Conservation (phyloP, 23 tunicate species). For the Styela clava region DNA sequence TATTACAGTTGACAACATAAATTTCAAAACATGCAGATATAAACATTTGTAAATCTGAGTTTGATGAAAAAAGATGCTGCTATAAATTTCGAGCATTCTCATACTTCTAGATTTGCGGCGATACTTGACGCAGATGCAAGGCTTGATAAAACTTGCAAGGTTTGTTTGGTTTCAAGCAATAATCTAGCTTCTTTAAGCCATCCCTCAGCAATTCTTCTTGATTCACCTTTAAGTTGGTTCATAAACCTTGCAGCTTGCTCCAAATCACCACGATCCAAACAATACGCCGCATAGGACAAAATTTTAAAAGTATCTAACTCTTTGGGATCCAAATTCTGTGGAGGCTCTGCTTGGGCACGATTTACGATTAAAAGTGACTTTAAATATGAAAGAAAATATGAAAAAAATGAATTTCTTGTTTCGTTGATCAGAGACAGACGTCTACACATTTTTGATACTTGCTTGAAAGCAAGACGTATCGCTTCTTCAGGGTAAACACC, state of each 20-base stretch:
- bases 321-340: slow-evolving; percentile 36
- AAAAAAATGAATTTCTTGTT: slow-evolving; percentile 47
- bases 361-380: slow-evolving; percentile 60
- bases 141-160: slow-evolving; percentile 52
- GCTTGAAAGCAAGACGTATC: slow-evolving; percentile 38
- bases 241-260: slow-evolving; percentile 84
- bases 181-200: slow-evolving; percentile 95
- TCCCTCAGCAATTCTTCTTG: slow-evolving; percentile 63
- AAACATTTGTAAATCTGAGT: too few relatives aligned
- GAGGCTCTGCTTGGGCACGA: slow-evolving; percentile 54
- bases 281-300: slow-evolving; percentile 75
- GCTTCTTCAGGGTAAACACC: slow-evolving; percentile 76
- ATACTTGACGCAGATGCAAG: slow-evolving; percentile 52
- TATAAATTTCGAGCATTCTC: too few relatives aligned
- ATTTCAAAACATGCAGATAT: too few relatives aligned
- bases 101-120: slow-evolving; percentile 52
- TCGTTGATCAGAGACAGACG: slow-evolving; percentile 73
- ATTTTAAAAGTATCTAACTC: slow-evolving; percentile 54
- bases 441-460: slow-evolving; percentile 47
- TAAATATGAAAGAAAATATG: slow-evolving; percentile 66
- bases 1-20: too few relatives aligned
- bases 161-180: slow-evolving; percentile 78
- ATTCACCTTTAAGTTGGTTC: slow-evolving; percentile 89
- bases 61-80: too few relatives aligned
- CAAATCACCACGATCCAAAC: slow-evolving; percentile 71